Conservation (phyloP, 2,113 vertebrate species). For the Orientallactaga bullata region DNA sequence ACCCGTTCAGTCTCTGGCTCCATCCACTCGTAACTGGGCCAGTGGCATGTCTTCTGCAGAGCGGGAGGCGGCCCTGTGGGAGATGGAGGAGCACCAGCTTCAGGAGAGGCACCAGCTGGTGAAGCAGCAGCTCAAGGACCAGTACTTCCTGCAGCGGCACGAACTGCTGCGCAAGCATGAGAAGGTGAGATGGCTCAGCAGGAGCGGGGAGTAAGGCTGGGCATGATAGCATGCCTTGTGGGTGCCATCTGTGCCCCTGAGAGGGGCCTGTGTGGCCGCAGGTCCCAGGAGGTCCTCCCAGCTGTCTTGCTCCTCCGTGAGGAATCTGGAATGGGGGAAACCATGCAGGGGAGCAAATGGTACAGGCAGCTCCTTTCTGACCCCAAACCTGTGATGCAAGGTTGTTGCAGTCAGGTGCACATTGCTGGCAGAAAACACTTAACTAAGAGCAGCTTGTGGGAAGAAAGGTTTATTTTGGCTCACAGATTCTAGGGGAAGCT, state of each 20-base stretch:
- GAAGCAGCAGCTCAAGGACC: too few relatives aligned
- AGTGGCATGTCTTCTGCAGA: slow-evolving; percentile 84
- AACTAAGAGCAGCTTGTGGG: too few relatives aligned
- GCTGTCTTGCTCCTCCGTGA: too few relatives aligned
- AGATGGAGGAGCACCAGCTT: too few relatives aligned
- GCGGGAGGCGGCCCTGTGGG: slow-evolving; percentile 90
- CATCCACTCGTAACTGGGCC: fast-evolving
- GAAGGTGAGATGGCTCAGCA: too few relatives aligned
- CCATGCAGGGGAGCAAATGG: fast-evolving
- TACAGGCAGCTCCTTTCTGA: neutral
- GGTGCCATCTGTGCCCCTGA: neutral
- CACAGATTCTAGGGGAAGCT: too few relatives aligned
- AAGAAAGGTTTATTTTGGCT: too few relatives aligned
- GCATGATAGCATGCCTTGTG: fast-evolving
- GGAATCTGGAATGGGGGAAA: neutral
- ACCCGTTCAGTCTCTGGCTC: fast-evolving
- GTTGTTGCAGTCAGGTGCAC: too few relatives aligned
- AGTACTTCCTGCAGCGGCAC: slow-evolving; percentile 98
- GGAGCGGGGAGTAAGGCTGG: fast-evolving
- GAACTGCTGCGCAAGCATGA: too few relatives aligned
- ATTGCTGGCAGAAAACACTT: too few relatives aligned
- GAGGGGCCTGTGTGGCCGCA: fast-evolving
- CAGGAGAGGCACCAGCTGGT: too few relatives aligned
- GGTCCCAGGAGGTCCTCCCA: neutral
- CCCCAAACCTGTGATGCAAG: fast-evolving